Evolutionary conservation across 2,888 invertebrate species (phyloP), one percentile per base, ranked within the genome.

Genomic region (Craniophora ligustri): DNA sequence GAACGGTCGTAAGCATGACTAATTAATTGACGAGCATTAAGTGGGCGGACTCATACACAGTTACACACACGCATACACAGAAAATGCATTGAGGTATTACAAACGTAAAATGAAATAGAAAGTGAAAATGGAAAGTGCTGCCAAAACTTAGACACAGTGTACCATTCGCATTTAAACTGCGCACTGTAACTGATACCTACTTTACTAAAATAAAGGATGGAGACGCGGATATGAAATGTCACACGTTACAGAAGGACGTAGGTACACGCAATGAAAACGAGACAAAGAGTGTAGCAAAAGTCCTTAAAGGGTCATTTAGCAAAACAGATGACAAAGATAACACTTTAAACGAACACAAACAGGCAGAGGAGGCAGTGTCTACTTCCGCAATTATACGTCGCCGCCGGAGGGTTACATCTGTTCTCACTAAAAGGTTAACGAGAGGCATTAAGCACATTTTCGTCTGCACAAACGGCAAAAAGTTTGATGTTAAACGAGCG

Each of bases 391-490:
- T 90, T 86, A 72, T 73, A 41, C 50, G 83, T 72, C 56, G 80
- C 76, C 80, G 83, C 79, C 84, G 75, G 72, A 75, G 79, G 76
- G 75, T 72, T 81, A 80, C 83, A 86, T 85, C 81, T 83, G 82
- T 80, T 81, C 80, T 72, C 75, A 74, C 79, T 79, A 57, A 87
- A 89, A 89, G 89, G 88, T 90, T 87, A 91, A 91, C 87, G 82
- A 85, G 86, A 72, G 73, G 68, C 82, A 85, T 88, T 73, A 59
- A 67, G 59, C 48, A 59, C 70, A 73, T 70, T 73, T 86, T 84
- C 85, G 80, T 77, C 72, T 76, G 72, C 62, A 67, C 70, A 67
- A 78, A 78, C 78, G 77, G 71, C 75, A 79, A 82, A 82, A 87
- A 82, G 62, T 68, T 65, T 75, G 79, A 81, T 81, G 84, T 77